Conservation (phyloP, 2,113 vertebrate genomes). For the Triplophysa siluroides region DNA sequence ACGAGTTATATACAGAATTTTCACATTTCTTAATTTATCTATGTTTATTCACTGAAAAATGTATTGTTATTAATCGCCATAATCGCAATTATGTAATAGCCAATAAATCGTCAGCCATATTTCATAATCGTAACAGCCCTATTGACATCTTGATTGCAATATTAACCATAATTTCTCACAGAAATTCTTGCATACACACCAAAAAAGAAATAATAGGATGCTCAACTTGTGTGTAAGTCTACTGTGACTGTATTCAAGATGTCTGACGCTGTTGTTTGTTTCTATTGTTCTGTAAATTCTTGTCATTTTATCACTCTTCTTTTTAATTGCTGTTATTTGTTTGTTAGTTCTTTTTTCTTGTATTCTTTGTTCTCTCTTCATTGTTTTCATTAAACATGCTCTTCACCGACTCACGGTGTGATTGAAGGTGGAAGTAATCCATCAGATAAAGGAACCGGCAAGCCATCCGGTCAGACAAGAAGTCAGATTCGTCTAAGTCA, state of each 20-base stretch:
- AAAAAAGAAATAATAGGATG: neutral
- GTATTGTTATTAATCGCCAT: too few species aligned
- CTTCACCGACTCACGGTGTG: neutral
- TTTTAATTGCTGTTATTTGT: conserved; percentile 19
- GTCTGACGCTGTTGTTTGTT: neutral
- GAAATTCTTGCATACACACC: too few species aligned
- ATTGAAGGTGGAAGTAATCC: conserved; percentile 39
- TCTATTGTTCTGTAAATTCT: conserved; percentile 13
- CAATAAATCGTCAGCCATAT: too few species aligned
- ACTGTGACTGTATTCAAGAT: too few species aligned
- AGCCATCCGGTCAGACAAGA: conserved; percentile 2
- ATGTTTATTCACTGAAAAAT: too few species aligned
- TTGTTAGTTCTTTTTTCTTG: conserved; percentile 27
- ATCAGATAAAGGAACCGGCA: conserved; percentile 28
- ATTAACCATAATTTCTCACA: too few species aligned
- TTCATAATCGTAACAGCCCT: too few species aligned
- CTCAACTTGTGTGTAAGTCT: neutral
- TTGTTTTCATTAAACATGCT: neutral
- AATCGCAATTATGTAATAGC: too few species aligned
- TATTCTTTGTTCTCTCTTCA: conserved; percentile 32
- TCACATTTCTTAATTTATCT: too few species aligned
- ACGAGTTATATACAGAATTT: too few species aligned
- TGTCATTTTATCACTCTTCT: conserved; percentile 7
- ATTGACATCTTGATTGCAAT: too few species aligned
- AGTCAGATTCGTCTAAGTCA: conserved; percentile 2